These are phyloP conservation scores for Anthonomus grandis DNA, from an alignment of 1,140 invertebrate species.

Conservation along the genomic window DNA sequence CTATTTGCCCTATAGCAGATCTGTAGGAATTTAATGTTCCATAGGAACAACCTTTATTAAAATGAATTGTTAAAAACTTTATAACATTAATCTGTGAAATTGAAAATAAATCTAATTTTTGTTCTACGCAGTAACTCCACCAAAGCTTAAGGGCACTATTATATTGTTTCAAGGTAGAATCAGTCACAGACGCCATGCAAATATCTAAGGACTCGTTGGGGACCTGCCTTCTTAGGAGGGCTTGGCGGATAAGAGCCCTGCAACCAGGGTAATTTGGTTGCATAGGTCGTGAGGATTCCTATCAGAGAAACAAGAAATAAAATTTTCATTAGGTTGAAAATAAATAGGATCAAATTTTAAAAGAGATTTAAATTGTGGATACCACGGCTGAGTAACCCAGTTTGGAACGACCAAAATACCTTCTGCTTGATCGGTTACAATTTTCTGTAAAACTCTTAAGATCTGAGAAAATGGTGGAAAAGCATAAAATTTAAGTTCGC, in stretches of 20 bases:
- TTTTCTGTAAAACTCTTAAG: conserved; percentile 33
- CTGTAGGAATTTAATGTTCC: background rate
- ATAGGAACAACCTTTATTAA: conserved; percentile 10
- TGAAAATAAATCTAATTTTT: background rate
- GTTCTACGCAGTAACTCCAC: background rate
- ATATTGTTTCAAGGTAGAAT: conserved; percentile 4
- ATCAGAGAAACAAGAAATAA: too few relatives aligned
- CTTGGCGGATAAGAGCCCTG: too few relatives aligned
- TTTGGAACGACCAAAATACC: conserved; percentile 41
- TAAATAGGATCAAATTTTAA: background rate
- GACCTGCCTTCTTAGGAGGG: conserved; percentile 21
- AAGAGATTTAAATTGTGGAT: conserved; percentile 21
- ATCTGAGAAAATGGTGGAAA: conserved; percentile 38
- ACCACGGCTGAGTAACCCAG: conserved; percentile 38
- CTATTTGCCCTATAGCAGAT: too few relatives aligned
- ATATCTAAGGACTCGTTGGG: conserved; percentile 2
- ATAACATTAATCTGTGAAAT: background rate
- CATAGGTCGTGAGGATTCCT: too few relatives aligned
- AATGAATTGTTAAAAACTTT: background rate
- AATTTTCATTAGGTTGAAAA: conserved; percentile 6
- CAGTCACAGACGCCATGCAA: conserved; percentile 4
- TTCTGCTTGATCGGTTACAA: conserved; percentile 31
- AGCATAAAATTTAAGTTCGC: conserved; percentile 33
- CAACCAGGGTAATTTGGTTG: too few relatives aligned
- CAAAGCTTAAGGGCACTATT: conserved; percentile 4